These are phyloP conservation scores for Rhea americana DNA, from an alignment of 2,113 vertebrate genomes.

Conservation along the genomic window DNA sequence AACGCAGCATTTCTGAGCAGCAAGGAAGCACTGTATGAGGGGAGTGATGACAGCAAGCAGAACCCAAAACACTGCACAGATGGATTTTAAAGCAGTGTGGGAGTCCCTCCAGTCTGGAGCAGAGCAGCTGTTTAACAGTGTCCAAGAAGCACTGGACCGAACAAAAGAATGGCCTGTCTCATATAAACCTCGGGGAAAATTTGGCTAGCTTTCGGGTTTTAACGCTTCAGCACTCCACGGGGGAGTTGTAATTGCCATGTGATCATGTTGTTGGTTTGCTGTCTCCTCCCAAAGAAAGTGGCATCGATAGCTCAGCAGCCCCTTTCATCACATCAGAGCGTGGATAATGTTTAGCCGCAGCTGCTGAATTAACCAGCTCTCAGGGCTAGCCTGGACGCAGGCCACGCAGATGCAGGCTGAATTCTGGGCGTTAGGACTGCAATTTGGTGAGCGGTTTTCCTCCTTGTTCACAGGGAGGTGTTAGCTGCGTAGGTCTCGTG, in stretches of 20 bases:
- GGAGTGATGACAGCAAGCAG: background rate
- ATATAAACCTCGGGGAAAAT: background rate
- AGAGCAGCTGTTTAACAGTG: background rate
- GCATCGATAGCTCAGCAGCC: accelerated
- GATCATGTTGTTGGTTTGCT: background rate
- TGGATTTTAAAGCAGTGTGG: background rate
- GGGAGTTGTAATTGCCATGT: background rate
- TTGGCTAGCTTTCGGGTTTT: background rate
- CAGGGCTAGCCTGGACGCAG: background rate
- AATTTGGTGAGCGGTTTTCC: background rate
- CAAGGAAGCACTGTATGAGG: background rate
- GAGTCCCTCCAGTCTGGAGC: background rate
- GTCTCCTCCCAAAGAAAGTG: background rate
- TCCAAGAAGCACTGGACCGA: background rate
- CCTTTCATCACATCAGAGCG: accelerated
- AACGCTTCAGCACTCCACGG: background rate
- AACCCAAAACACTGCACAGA: background rate
- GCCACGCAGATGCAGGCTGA: background rate
- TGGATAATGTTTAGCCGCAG: accelerated
- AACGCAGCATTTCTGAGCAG: accelerated
- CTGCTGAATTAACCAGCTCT: background rate
- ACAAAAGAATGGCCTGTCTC: background rate
- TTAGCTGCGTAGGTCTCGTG: background rate
- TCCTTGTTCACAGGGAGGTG: accelerated
- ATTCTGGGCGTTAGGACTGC: background rate